Evolutionary conservation across 2,888 invertebrate species (phyloP).

Genomic region (Gryllus longicercus): DNA sequence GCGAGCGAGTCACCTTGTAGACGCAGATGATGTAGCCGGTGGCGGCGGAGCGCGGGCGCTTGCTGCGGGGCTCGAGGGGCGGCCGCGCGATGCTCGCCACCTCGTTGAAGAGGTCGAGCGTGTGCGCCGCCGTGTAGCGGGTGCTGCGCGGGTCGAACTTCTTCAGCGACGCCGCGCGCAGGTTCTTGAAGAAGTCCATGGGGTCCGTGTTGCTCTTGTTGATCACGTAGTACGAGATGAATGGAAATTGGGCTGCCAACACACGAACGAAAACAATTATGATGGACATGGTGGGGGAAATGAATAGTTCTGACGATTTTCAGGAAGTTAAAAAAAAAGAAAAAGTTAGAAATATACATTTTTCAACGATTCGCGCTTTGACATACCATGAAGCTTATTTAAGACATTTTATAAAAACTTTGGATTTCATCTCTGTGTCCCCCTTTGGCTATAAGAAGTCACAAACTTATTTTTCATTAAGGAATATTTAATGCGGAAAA

Average conservation of each 20-base stretch:
- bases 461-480: too few species aligned
- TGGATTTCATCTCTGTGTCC: too few species aligned
- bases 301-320: too few species aligned
- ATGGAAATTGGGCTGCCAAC: slow-evolving; percentile 78
- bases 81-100: slow-evolving; percentile 88
- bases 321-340: too few species aligned
- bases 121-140: slow-evolving; percentile 83
- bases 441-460: too few species aligned
- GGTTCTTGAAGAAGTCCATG: slow-evolving; percentile 77
- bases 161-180: slow-evolving; percentile 75
- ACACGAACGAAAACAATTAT: neutral
- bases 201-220: slow-evolving; percentile 85
- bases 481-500: too few species aligned
- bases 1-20: slow-evolving; percentile 57
- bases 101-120: slow-evolving; percentile 82
- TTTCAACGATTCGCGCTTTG: too few species aligned
- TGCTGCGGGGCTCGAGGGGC: slow-evolving; percentile 67
- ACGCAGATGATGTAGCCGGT: slow-evolving; percentile 91
- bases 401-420: too few species aligned
- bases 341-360: too few species aligned
- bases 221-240: slow-evolving; percentile 86
- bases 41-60: slow-evolving; percentile 72
- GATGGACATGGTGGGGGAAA: too few species aligned
- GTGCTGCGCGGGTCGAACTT: slow-evolving; percentile 80
- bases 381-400: too few species aligned